Base-by-base conservation (phyloP, 2,888 invertebrate species). In the Athalia cordata region DNA sequence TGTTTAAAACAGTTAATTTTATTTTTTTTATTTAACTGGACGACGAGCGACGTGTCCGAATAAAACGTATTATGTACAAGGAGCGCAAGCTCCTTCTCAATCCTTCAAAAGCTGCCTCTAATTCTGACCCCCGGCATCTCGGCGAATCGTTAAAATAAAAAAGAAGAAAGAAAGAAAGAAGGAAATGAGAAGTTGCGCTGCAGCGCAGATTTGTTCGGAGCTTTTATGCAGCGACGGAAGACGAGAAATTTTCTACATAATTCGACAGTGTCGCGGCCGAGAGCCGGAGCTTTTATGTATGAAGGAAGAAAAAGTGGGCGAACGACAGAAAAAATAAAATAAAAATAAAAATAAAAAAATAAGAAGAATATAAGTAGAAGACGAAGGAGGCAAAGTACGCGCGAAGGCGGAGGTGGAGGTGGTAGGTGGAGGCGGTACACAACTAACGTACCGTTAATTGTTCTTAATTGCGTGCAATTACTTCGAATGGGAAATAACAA, bases 401-500 rank as follows among this genome's bases (percentile, higher is more conserved):
- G 29, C 4, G 50, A 8, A 64, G 62, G 13, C n/a, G 50, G 52
- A 52, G 67, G 50, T n/a, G 50, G 52, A 52, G 67, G 50, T n/a
- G 13, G 15, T 9, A 11, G 64, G 55, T 8, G 68, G 52, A 52
- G 68, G 72, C 57, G 72, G 72, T 47, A 68, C 13, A 55, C 78
- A 64, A 78, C 78, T 78, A 74, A 74, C 65, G 72, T 78, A 64
- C 64, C 83, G 87, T 86, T 88, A 87, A 86, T 86, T 86, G 86
- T 82, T 83, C 85, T 87, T 87, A 88, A 89, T 89, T 86, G 85
- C 85, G 84, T 83, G 85, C 86, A 87, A 87, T 89, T 88, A 87
- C 85, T 85, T 83, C 85, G 87, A 88, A 89, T 87, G 87, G 85
- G 86, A 87, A 89, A 87, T 87, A 87, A 88, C 86, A 85, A 87